Evolutionary conservation across 2,888 invertebrate species (phyloP).

Genomic region (Seira ritae): DNA sequence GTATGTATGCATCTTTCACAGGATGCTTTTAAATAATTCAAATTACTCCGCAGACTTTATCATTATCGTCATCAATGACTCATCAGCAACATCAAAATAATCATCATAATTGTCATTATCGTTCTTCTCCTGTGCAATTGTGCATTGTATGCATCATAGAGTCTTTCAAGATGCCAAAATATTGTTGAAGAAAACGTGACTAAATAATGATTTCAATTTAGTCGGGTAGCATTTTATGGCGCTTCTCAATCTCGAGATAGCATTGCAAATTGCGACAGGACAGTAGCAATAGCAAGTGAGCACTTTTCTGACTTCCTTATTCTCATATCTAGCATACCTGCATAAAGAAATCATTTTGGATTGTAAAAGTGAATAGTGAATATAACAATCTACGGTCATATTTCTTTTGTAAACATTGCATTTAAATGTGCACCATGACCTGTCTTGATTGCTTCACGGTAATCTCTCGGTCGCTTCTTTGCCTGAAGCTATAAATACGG

Average conservation of each 20-base stretch:
- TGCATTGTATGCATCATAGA: background rate
- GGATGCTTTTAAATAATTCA: slow-evolving; percentile 9
- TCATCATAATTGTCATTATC: slow-evolving; percentile 12
- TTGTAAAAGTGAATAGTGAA: too few species aligned
- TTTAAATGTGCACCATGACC: too few species aligned
- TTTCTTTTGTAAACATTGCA: too few species aligned
- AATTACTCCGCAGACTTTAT: background rate
- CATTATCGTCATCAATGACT: slow-evolving; percentile 21
- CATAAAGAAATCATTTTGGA: too few species aligned
- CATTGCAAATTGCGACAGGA: too few species aligned
- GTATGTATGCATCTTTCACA: background rate
- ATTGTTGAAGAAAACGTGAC: background rate
- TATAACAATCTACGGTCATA: too few species aligned
- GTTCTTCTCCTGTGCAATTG: background rate
- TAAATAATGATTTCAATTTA: slow-evolving; percentile 17
- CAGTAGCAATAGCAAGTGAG: too few species aligned
- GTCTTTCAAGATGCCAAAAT: background rate
- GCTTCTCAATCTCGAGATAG: background rate
- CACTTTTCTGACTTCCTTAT: too few species aligned
- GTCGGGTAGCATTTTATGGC: background rate
- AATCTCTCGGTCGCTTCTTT: background rate
- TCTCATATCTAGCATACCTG: too few species aligned
- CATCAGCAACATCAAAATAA: slow-evolving; percentile 12
- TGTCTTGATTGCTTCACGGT: background rate
- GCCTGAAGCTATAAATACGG: background rate